A percentile compares a stretch with the other conserved stretches of the same genome.
Conservation (phyloP, 1,140 invertebrate species). For the Plectrocnemia conspersa region DNA sequence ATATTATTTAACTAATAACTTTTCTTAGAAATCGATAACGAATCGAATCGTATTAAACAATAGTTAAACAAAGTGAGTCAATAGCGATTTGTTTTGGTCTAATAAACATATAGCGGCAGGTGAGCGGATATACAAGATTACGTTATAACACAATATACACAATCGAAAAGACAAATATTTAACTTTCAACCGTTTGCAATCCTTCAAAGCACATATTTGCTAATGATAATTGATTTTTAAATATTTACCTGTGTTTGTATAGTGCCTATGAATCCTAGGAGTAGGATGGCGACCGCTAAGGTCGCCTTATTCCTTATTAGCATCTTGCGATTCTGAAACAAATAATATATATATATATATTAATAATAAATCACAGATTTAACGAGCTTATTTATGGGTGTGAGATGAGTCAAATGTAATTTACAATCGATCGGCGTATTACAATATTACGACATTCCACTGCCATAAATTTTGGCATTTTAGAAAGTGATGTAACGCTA, state of each 20-base stretch:
- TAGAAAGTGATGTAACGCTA: no score
- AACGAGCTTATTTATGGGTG: no score
- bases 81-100: constrained; percentile 36
- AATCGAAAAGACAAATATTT: no score
- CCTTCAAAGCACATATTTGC: not conserved
- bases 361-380: not conserved
- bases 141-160: no score
- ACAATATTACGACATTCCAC: no score
- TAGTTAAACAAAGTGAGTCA: no score
- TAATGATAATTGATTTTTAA: not conserved
- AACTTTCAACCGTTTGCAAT: not conserved
- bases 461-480: no score
- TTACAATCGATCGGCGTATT: no score
- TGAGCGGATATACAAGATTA: constrained; percentile 30
- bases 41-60: no score
- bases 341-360: constrained; percentile 30
- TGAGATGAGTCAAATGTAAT: no score
- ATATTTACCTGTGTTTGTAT: constrained; percentile 50
- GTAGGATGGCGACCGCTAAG: constrained; percentile 49
- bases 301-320: constrained; percentile 53
- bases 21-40: no score
- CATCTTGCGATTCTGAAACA: constrained; percentile 50
- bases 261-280: constrained; percentile 49
- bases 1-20: no score
- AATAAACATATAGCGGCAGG: constrained; percentile 31